Base-by-base conservation (phyloP, 2,888 invertebrate species). In the Julus scandinavius region DNA sequence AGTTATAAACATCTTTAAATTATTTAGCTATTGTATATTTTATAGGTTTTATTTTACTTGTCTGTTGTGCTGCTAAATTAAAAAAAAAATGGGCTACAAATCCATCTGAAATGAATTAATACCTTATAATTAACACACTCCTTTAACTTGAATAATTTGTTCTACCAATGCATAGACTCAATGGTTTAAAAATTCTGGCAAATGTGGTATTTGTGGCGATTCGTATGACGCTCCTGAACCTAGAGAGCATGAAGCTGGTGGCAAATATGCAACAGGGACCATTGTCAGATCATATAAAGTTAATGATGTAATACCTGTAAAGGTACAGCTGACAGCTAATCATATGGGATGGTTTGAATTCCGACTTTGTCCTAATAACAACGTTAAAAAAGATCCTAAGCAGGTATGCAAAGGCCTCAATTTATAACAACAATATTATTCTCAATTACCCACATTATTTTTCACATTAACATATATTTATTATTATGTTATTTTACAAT, bases 141-240 rank as follows among this genome's bases (percentile, higher is more conserved):
- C 29, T 29, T 29, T 29, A 38, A 87, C 6, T 87, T 87, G 29
- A 9, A n/a, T 80, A 80, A 87, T 87, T 9, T 13, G 6, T 15
- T 86, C 29, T 15, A 49, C 3, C 7, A n/a, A n/a, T n/a, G 9
- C 40, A 38, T 85, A 90, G 90, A 38, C 90, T 9, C 91, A 91
- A 87, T 91, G 90, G 89, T 58, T 86, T 15, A 29, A 40, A 85
- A 92, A 92, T 89, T 90, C 90, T 58, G 98, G 98, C 0, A 95
- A 95, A 90, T 98, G 98, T 91, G 98, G 98, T 0, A 94, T 97
- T 63, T 98, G 98, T 91, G 98, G 98, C 0, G 98, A 98, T 92
- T 95, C 97, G 1, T 95, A 95, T 91, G 90, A 91, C 72, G 90
- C 41, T 17, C 89, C 90, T 15, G 83, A 91, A 1, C 90, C 91